A percentile compares a stretch with the other conserved stretches of the same genome.
These are phyloP conservation scores for Euura lappo DNA, from an alignment of 1,140 invertebrate species.

Conservation along the genomic window DNA sequence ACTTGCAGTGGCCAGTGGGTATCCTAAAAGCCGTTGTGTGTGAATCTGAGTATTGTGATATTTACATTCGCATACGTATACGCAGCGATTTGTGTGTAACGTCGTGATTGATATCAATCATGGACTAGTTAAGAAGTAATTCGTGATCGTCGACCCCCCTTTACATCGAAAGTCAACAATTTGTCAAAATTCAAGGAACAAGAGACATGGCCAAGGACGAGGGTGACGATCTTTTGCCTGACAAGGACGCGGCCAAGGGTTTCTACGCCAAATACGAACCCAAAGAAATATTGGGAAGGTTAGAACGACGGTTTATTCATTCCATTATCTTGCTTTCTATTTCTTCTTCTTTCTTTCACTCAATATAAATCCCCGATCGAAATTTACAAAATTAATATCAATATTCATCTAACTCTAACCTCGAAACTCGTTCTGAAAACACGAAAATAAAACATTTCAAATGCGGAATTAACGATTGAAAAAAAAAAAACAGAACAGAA, in stretches of 20 bases:
- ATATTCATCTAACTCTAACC: no score
- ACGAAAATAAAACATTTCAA: no score
- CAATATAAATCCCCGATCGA: not conserved
- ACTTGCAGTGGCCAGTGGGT: no score
- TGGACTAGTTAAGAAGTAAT: not conserved
- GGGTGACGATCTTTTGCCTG: conserved; percentile 81
- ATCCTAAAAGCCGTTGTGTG: no score
- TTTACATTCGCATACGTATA: no score
- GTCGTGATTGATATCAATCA: not conserved
- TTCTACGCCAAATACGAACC: conserved; percentile 99
- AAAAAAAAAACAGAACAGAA: no score
- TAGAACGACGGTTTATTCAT: conserved; percentile 41
- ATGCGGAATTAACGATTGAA: not conserved
- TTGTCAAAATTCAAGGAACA: not conserved
- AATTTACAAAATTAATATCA: conserved; percentile 13
- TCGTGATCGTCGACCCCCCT: no score
- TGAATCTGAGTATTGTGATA: no score
- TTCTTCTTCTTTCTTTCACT: not conserved
- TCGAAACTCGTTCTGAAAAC: no score
- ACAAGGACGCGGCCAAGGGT: conserved; percentile 88
- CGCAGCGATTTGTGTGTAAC: no score
- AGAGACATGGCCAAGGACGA: conserved; percentile 79
- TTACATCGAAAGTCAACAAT: not conserved
- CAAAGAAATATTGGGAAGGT: conserved; percentile 97
- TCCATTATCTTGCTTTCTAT: not conserved